Evolutionary conservation across 2,888 invertebrate genomes (phyloP), one percentile per base, ranked within the genome.

Genomic region (Callosobruchus maculatus): DNA sequence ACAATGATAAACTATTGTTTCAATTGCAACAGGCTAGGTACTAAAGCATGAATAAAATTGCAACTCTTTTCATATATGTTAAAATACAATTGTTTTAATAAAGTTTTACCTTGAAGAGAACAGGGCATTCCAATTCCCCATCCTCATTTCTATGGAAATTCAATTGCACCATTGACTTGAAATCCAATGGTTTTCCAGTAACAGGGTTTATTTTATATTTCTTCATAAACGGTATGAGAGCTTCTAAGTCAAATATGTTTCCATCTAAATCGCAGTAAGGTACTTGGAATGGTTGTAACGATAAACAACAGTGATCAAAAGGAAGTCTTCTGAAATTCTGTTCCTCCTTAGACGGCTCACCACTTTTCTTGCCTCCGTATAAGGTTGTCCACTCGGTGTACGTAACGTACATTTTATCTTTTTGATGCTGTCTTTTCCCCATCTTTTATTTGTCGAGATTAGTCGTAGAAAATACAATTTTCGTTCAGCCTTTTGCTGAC

Each of bases 361-460:
- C 88, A 2, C 87, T 82, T 82, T 92, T 92, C 87, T 96, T 97
- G 0, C 97, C 97, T 73, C 97, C 97, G 82, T 97, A 97, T 22
- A 97, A 87, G 66, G 95, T 96, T 21, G 94, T 92, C 97, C 95
- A 95, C 86, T 96, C 95, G 2, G 95, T 95, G 85, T 94, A 94
- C 72, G 95, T 95, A 78, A 95, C 85, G 87, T 96, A 95, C 96
- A 97, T 94, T 92, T 97, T 97, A 89, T 97, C 97, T 84, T 97
- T 97, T 85, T 97, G 97, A 89, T 97, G 97, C 84, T 97, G 97
- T 80, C 95, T 90, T 89, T 97, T 97, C 80, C 97, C 97, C 97
- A 97, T 97, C 85, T 90, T 94, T 68, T 22, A 70, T 49, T n/a
- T 13, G 7, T 49, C 1, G 49, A 49, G 3, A 13, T 30, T 30